These are phyloP conservation scores for Alligator mississippiensis DNA, from an alignment of 2,113 vertebrate species.

Conservation along the genomic window DNA sequence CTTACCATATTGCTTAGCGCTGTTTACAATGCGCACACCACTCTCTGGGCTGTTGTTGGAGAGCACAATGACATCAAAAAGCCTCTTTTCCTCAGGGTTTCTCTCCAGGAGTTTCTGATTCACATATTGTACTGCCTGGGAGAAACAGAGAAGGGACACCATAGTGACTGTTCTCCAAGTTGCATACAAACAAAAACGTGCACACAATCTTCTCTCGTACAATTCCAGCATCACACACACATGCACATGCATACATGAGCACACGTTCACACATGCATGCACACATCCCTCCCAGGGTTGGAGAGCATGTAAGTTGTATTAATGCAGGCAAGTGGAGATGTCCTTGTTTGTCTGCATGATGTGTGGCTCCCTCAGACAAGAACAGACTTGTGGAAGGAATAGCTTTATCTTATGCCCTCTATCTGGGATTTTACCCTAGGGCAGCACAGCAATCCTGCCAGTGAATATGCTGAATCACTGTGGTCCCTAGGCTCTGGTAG, in stretches of 20 bases:
- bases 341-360: neutral
- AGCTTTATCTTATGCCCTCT: neutral
- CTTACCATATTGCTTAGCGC: conserved; percentile 78
- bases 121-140: conserved; percentile 78
- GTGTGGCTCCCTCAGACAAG: neutral
- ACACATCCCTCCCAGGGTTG: no score
- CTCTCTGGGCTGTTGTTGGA: conserved; percentile 78
- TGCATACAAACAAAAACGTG: neutral
- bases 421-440: neutral
- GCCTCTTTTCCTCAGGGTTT: conserved; percentile 73
- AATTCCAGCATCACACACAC: neutral
- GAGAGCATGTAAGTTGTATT: neutral
- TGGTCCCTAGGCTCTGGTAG: neutral
- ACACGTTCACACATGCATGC: no score
- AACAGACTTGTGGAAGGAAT: neutral
- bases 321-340: neutral
- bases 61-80: conserved; percentile 84
- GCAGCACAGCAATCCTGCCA: neutral
- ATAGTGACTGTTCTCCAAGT: neutral
- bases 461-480: neutral
- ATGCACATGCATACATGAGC: no score
- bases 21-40: conserved; percentile 69
- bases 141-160: neutral
- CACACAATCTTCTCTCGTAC: neutral
- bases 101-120: conserved; percentile 78